Evolutionary conservation across 2,113 vertebrate genomes (phyloP), one percentile per base, ranked within the genome.

Genomic region (Siniperca knerii): DNA sequence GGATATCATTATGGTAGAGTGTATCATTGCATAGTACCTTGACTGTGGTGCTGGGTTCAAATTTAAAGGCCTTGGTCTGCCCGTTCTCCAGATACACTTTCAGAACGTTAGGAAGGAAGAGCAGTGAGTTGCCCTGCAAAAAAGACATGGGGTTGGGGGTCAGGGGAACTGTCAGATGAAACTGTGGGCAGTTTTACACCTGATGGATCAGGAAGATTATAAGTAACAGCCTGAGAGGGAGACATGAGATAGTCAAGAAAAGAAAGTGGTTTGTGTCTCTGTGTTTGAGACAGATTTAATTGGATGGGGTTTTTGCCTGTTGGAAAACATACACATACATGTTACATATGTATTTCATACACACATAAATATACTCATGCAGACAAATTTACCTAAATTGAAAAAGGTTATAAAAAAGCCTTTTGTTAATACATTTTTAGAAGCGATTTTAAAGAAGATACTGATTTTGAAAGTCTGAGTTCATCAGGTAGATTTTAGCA

Each of bases 71-170:
- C 94, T 99, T 99, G 2, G 98, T 99, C 94, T 99, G 98, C 57
- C 98, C 98, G 0, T 99, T 99, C 94, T 99, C 98, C 94, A 99
- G 93, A 89, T 99, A 99, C 2, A 99, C 96, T 94, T 99, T 99
- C 90, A 99, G 96, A 50, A 99, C 97, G 0, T 98, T 99, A 16
- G 98, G 98, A 96, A 99, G 96, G 78, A 98, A 99, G 65, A 99
- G 96, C 88, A 99, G 96, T 78, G 97, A 97, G 94, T 97, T 99
- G 23, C 97, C 98, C 98, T 99, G 96, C 9, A 74, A 58, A 42
- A 1, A 55, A 85, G n/a, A 78, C 23, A 67, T 18, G n/a, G 18
- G 23, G 66, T 79, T 84, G 83, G 29, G 11, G 44, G 69, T 77
- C 80, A 87, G 33, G 58, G 58, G 44, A 35, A 33, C 37, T 18